These are phyloP conservation scores for Sclerurus mexicanus DNA, from an alignment of 2,113 vertebrate genomes.

Conservation along the genomic window DNA sequence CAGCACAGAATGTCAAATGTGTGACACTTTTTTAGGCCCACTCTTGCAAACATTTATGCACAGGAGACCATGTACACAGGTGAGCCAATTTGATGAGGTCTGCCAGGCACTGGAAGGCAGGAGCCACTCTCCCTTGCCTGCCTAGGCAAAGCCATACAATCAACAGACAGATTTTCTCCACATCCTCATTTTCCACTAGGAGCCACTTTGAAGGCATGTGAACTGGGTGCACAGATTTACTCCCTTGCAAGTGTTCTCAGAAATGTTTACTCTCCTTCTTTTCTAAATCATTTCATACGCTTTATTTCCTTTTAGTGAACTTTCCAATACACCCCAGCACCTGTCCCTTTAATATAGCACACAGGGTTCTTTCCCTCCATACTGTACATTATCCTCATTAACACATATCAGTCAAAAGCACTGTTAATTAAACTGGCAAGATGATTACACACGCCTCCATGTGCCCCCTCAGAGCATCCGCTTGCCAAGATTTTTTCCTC, in stretches of 20 bases:
- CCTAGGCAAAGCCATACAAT: neutral
- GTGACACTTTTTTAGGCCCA: neutral
- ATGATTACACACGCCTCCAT: constrained; percentile 61
- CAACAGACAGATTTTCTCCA: neutral
- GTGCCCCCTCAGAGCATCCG: constrained; percentile 51
- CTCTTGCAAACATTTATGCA: neutral
- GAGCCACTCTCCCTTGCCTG: neutral
- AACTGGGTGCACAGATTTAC: neutral
- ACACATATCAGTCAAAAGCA: constrained; percentile 66
- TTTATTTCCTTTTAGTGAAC: constrained; percentile 47
- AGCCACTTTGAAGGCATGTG: neutral
- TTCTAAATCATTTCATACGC: neutral
- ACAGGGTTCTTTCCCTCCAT: constrained; percentile 63
- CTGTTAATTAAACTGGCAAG: constrained; percentile 55
- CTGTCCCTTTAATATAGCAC: constrained; percentile 70
- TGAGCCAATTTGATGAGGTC: neutral
- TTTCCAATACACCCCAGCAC: constrained; percentile 62
- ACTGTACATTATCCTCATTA: constrained; percentile 75
- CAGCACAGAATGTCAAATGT: constrained; percentile 18
- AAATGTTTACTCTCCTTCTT: neutral
- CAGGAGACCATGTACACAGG: neutral
- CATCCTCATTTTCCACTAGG: neutral
- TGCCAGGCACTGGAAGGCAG: neutral
- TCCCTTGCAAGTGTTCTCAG: neutral
- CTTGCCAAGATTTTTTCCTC: constrained; percentile 65